Base-by-base conservation (phyloP, 2,888 invertebrate genomes). In the Mimumesa dahlbomi region DNA sequence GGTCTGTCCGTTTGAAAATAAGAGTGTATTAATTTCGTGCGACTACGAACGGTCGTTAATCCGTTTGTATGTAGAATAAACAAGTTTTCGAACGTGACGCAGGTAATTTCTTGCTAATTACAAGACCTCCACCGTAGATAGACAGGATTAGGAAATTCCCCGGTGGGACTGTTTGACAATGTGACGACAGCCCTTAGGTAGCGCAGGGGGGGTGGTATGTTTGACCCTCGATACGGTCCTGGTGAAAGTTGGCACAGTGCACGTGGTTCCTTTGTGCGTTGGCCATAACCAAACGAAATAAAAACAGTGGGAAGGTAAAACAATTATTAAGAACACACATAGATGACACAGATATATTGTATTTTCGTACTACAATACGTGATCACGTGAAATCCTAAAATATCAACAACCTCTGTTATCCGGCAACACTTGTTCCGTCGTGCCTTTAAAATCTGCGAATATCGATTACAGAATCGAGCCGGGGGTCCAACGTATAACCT, bases 31-130 rank as follows among this genome's bases (percentile, higher is more conserved):
- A 4, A n/a, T n/a, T n/a, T 5, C 1, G 1, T 7, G 6, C 34
- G n/a, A 34, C 25, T 34, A 6, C 13, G 13, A 49, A 29, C 16
- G 21, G 7, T 22, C 46, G 29, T n/a, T 14, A 21, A 25, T 49
- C 54, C 42, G 43, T 49, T 50, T 31, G n/a, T n/a, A n/a, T n/a
- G 45, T 34, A 67, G 40, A 59, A 22, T 9, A 29, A n/a, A n/a
- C n/a, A n/a, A n/a, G n/a, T 11, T 19, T 9, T 19, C 5, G 5
- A 6, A 40, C 25, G n/a, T 22, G 4, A 4, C 16, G 18, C 7
- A 29, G 16, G 22, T 45, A 40, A n/a, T n/a, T n/a, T n/a, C n/a
- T n/a, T n/a, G n/a, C n/a, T n/a, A 0, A 18, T 40, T 5, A 16
- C 5, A 2, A 3, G 2, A 7, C 49, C 49, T 14, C 38, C 11